A percentile compares a stretch with the other conserved stretches of the same genome.
phyloP scores from a whole-genome alignment of 1,140 invertebrate species.

The Drosophila melanica region DNA sequence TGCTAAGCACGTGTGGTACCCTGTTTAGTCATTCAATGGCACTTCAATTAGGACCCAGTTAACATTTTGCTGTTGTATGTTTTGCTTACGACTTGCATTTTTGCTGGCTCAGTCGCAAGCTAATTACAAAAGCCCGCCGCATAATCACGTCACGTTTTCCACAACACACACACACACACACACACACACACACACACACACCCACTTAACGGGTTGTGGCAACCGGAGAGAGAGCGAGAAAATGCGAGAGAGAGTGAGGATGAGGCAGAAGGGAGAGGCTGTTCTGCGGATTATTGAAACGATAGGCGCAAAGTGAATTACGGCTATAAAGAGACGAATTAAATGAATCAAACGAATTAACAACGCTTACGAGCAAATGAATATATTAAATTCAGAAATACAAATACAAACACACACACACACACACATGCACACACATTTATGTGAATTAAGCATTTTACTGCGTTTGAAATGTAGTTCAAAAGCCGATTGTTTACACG shows the following conservation, averaged over 20 bases:
- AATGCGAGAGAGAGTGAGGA: neutral
- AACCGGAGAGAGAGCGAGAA: neutral
- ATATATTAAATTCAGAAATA: conserved; percentile 18
- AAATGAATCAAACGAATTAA: conserved; percentile 60
- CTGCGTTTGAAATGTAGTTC: neutral
- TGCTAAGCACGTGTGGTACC: conserved; percentile 31
- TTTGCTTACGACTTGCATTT: conserved; percentile 71
- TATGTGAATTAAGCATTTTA: neutral
- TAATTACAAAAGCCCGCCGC: conserved; percentile 60
- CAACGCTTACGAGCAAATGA: conserved; percentile 23
- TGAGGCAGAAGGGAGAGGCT: neutral
- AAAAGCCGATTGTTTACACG: neutral
- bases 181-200: conserved; percentile 7
- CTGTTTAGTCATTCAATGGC: conserved; percentile 42
- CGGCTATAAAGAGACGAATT: conserved; percentile 55
- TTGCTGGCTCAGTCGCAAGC: conserved; percentile 57
- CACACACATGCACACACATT: neutral
- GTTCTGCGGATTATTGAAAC: conserved; percentile 33
- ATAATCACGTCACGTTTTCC: conserved; percentile 65
- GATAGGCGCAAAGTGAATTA: conserved; percentile 34
- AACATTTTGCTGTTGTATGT: conserved; percentile 35
- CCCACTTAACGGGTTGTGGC: conserved; percentile 24
- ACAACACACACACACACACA: conserved; percentile 14
- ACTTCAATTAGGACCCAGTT: conserved; percentile 53
- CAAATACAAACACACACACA: neutral